phyloP scores from a whole-genome alignment of 2,888 invertebrate species.

The Hesperia comma region DNA sequence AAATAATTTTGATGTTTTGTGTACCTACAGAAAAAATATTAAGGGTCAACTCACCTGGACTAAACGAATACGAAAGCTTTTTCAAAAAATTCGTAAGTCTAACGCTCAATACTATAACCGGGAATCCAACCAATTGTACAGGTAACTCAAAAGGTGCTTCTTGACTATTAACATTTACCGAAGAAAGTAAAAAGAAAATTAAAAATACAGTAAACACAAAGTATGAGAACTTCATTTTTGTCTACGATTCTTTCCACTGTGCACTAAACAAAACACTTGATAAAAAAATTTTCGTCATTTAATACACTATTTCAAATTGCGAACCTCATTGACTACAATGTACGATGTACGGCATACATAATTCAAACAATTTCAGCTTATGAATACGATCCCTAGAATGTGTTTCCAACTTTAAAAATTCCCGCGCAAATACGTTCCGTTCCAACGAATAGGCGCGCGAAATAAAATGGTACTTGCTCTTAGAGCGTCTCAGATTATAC shows the following conservation, averaged over 20 bases:
- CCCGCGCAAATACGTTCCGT: constrained; percentile 32
- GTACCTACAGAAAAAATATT: too few species aligned
- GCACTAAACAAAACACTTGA: constrained; percentile 7
- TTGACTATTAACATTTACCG: constrained; percentile 39
- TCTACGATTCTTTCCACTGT: neutral
- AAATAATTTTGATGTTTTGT: too few species aligned
- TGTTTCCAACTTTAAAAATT: constrained; percentile 14
- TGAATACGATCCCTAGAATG: neutral
- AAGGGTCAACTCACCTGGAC: constrained; percentile 88
- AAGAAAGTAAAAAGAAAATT: constrained; percentile 32
- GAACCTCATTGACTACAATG: constrained; percentile 2
- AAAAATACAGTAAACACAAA: constrained; percentile 34
- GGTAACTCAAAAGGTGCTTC: constrained; percentile 88
- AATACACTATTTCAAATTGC: constrained; percentile 10
- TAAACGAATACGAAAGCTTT: constrained; percentile 91
- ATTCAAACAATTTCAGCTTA: neutral
- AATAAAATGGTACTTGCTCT: constrained; percentile 27
- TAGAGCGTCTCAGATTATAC: constrained; percentile 20
- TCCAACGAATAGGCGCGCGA: constrained; percentile 23
- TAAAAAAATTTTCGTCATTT: constrained; percentile 14
- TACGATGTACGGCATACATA: constrained; percentile 1
- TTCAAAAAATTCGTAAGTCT: constrained; percentile 92
- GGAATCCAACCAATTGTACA: constrained; percentile 93
- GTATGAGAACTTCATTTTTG: constrained; percentile 21
- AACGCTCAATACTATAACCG: constrained; percentile 91